Evolutionary conservation across 2,113 vertebrate genomes (phyloP).

Genomic region (Crotophaga sulcirostris): DNA sequence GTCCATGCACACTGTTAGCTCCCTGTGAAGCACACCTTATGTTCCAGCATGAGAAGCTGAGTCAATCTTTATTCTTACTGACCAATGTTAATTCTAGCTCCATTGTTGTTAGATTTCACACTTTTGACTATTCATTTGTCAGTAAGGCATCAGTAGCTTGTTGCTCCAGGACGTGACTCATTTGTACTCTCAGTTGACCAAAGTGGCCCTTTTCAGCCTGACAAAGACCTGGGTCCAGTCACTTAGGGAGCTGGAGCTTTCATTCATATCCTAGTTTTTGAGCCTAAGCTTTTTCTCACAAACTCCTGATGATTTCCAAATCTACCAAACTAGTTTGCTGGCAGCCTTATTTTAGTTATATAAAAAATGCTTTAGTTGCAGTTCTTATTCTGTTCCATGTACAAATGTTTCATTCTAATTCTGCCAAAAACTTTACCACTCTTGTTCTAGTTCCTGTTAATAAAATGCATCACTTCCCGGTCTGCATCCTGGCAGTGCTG

Average conservation of each 20-base stretch:
- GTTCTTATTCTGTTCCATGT: not conserved
- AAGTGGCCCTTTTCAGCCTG: not conserved
- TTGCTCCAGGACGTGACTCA: not conserved
- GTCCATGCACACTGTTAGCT: not conserved
- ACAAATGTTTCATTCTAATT: not conserved
- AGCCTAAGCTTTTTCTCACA: not conserved
- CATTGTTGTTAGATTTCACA: not conserved
- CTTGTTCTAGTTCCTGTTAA: slow-evolving; percentile 14
- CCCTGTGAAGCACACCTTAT: not conserved
- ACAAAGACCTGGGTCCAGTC: not conserved
- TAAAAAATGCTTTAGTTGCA: not conserved
- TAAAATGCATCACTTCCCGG: slow-evolving; percentile 4
- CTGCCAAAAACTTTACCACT: not conserved
- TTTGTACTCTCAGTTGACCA: not conserved
- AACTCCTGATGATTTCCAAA: not conserved
- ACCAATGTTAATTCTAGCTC: not conserved
- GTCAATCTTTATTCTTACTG: not conserved
- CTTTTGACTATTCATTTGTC: not conserved
- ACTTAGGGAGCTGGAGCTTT: not conserved
- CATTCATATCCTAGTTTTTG: not conserved
- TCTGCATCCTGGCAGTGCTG: slow-evolving; percentile 40
- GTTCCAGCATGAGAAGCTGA: not conserved
- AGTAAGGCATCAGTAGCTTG: not conserved
- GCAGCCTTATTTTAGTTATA: not conserved
- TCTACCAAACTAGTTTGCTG: not conserved